Base-by-base conservation (phyloP, 2,888 invertebrate species). In the Ichneumoninae sp. region DNA sequence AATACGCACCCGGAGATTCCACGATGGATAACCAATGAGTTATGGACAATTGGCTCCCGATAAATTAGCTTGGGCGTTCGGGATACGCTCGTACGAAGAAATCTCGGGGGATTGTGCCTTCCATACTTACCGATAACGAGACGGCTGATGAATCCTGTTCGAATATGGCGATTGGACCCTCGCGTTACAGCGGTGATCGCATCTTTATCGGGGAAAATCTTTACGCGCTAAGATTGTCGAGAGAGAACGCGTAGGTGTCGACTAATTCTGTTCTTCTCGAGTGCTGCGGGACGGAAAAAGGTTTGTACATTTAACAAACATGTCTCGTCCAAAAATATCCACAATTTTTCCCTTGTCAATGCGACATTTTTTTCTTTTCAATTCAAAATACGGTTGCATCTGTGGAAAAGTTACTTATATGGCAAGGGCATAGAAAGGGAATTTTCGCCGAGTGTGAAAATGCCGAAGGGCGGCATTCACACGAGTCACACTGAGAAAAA, bases 41-140 rank as follows among this genome's bases (percentile, higher is more conserved):
- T 84, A 84, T 84, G 74, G 84, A 81, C 81, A 81, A 84, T 84
- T 66, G 84, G 74, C 84, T 78, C 36, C 72, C 84, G 81, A 84
- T 84, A 84, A 84, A 84, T 84, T 84, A 84, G 81, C 78, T 69
- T 78, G 78, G 65, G 70, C 77, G 54, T 78, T 62, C 69, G 54
- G 74, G 65, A 78, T 78, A 69, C 54, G 52, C 69, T 72, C 26
- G 47, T 74, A 81, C 74, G 78, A 78, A 81, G 69, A 74, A 44
- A 69, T 77, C 78, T 78, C 77, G 36, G 36, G 50, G 70, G 44
- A 70, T 78, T 78, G 66, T 78, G 54, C 68, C 30, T 81, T 30
- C n/a, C 44, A 50, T 65, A 70, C 52, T 72, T 72, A 80, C 50
- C 57, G 80, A 33, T 83, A 83, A 80, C 76, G 76, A 80, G 80